These are phyloP conservation scores for Aphaenogaster rudis DNA, from an alignment of 1,140 invertebrate species.

Conservation along the genomic window DNA sequence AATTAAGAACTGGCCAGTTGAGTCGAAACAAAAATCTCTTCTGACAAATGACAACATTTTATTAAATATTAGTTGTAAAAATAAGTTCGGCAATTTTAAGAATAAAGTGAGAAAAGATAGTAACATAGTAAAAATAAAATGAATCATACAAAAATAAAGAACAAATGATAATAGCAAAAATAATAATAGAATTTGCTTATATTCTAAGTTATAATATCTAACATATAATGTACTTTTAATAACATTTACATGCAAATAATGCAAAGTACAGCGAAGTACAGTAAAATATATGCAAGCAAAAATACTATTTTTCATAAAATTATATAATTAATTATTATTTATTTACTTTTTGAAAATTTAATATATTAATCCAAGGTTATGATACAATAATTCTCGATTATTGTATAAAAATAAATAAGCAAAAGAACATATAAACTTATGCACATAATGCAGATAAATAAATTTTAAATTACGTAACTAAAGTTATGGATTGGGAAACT, in stretches of 20 bases:
- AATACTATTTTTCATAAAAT: slow-evolving; percentile 7
- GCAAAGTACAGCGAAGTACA: background rate
- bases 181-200: background rate
- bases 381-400: background rate
- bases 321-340: background rate
- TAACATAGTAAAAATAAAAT: background rate
- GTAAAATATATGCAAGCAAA: background rate
- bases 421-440: background rate
- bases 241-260: background rate
- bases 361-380: background rate
- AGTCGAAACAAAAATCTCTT: too few relatives aligned
- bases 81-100: background rate
- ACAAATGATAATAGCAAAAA: background rate
- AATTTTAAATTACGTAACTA: background rate
- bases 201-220: background rate
- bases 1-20: too few relatives aligned
- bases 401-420: background rate
- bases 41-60: background rate
- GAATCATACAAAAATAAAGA: background rate
- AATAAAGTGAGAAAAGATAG: background rate
- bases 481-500: background rate
- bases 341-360: background rate
- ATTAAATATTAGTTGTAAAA: background rate
- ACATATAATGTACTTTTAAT: background rate
- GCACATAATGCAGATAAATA: background rate